Evolutionary conservation across 30 jellyfish, hydroid and myxozoan genomes (phyloP), one percentile per base, ranked within the genome.

Genomic region (Chrysaora quinquecirrha): DNA sequence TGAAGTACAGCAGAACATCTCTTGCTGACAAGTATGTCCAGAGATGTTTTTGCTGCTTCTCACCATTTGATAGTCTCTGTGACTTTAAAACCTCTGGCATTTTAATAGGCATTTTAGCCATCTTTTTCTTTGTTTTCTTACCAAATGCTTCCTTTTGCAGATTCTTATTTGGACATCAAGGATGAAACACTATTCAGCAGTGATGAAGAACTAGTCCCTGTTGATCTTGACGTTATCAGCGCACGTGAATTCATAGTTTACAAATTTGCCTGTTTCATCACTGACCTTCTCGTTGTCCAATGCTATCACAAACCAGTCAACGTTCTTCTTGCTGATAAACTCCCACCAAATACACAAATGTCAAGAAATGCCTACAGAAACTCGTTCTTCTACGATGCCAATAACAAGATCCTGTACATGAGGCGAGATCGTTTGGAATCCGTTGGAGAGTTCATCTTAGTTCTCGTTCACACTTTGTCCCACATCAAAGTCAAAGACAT

Each of bases 171-270:
- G 16, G 95, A 82, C 69, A 65, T 76, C 30, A 89, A 82, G 52
- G 95, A 89, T 49, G 97, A 88, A 32, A 88, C 93, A 11, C 28
- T 88, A 64, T 76, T 82, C 61, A 63, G 92, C 72, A 81, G 95
- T 70, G 97, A 94, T 68, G 96, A 94, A 3, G 89, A 78, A n/a
- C 85, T 94, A 2, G 90, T 83, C 3, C 99, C 99, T 14, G 99
- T 94, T 6, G 99, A 94, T 54, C 73, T 94, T 19, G 91, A 78
- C 68, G 75, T 69, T 25, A 77, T 94, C 69, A 87, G 86, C 52
- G 96, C 99, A 0, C 95, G 99, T 3, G 99, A 94, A 48, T 94
- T 94, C 83, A 87, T 94, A 64, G 93, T 86, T 30, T 94, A 94
- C 81, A 94, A 87, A 54, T 94, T 94, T 52, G 92, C 96, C 54